These are phyloP conservation scores for Forficula auricularia DNA, from an alignment of 1,140 invertebrate species.

Conservation along the genomic window DNA sequence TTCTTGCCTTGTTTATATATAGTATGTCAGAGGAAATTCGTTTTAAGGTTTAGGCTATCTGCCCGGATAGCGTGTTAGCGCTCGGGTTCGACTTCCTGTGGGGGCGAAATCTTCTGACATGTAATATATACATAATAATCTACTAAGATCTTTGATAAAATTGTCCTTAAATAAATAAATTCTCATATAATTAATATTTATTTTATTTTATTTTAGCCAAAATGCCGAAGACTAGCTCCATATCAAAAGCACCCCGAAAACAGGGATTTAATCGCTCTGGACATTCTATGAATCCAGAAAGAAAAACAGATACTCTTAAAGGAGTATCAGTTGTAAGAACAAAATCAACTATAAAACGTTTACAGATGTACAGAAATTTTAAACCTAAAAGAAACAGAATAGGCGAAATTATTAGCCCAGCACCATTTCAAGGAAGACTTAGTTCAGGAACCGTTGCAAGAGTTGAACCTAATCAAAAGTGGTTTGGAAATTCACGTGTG, in stretches of 20 bases:
- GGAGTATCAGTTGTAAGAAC: slow-evolving; percentile 71
- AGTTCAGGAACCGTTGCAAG: slow-evolving; percentile 79
- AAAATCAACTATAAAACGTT: slow-evolving; percentile 82
- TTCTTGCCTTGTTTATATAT: no score
- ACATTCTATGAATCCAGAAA: slow-evolving; percentile 79
- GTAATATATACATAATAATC: no score
- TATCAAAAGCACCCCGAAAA: slow-evolving; percentile 47
- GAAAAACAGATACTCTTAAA: slow-evolving; percentile 54
- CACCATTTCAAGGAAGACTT: slow-evolving; percentile 83
- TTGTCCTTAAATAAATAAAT: no score
- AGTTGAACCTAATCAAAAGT: slow-evolving; percentile 92
- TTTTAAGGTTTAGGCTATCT: no score
- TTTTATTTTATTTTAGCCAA: slow-evolving; percentile 15
- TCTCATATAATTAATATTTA: no score
- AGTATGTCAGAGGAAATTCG: no score
- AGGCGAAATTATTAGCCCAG: slow-evolving; percentile 85
- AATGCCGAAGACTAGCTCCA: slow-evolving; percentile 55
- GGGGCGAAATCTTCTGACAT: no score
- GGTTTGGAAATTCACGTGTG: slow-evolving; percentile 89
- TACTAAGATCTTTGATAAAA: no score
- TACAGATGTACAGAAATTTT: slow-evolving; percentile 95
- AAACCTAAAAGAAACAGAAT: slow-evolving; percentile 80
- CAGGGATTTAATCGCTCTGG: slow-evolving; percentile 54
- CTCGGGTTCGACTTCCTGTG: no score
- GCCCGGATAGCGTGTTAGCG: no score